Evolutionary conservation across 2,888 invertebrate species (phyloP).

Genomic region (Ischnus inquisitorius): DNA sequence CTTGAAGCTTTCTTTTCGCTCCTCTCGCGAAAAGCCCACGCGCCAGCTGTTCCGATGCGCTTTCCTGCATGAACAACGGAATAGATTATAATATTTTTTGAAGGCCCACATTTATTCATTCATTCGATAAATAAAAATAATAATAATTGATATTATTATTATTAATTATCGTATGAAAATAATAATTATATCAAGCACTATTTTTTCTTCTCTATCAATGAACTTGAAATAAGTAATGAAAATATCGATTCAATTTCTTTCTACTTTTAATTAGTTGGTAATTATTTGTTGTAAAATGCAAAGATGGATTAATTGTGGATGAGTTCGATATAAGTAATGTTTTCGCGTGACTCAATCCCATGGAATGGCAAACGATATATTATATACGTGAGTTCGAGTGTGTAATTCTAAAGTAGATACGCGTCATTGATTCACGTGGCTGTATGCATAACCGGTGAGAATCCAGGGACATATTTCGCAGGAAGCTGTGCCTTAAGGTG

Average conservation of each 20-base stretch:
- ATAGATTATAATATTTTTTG: constrained; percentile 43
- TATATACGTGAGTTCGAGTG: constrained; percentile 12
- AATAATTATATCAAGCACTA: neutral
- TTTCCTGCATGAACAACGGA: constrained; percentile 52
- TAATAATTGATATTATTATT: constrained; percentile 3
- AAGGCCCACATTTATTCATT: constrained; percentile 25
- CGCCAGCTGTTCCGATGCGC: constrained; percentile 51
- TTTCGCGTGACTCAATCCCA: constrained; percentile 46
- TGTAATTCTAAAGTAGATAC: neutral
- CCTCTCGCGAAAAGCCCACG: constrained; percentile 53
- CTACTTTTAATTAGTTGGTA: constrained; percentile 2
- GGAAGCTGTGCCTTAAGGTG: constrained; percentile 30
- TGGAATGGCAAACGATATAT: constrained; percentile 18
- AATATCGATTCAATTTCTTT: neutral
- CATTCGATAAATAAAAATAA: constrained; percentile 11
- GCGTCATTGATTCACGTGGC: neutral
- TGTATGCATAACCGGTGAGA: constrained; percentile 4
- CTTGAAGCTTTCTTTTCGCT: constrained; percentile 42
- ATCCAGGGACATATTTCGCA: constrained; percentile 26
- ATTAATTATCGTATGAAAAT: neutral
- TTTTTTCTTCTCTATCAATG: too few relatives aligned
- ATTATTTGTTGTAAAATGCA: constrained; percentile 19
- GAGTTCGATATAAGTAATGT: constrained; percentile 6
- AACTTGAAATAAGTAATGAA: neutral
- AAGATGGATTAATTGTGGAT: constrained; percentile 40